Percentiles rank a stretch among this genome's conserved stretches.
Evolutionary conservation across 2,797 vertebrate genomes (phyloP).

Genomic region (Pelochelys cantorii): DNA sequence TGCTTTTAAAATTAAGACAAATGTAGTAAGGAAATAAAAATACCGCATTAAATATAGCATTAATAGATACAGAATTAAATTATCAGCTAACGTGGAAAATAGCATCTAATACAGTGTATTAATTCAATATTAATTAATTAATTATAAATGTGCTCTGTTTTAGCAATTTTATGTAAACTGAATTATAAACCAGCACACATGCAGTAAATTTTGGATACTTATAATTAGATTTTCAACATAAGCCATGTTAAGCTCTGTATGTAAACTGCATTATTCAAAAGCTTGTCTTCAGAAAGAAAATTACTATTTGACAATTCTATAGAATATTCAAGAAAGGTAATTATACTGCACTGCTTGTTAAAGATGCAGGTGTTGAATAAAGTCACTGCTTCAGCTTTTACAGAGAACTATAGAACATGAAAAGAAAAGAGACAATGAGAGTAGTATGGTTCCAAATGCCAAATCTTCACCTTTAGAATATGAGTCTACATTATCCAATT

Average conservation of each 20-base stretch:
- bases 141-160: conserved; percentile 71
- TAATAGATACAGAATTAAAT: conserved; percentile 16
- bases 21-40: conserved; percentile 48
- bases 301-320: conserved; percentile 85
- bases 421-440: conserved; percentile 62
- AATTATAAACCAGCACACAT: conserved; percentile 77
- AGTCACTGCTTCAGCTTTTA: conserved; percentile 77
- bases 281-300: conserved; percentile 82
- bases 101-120: conserved; percentile 21
- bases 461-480: conserved; percentile 53
- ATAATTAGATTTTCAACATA: conserved; percentile 80
- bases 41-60: background rate
- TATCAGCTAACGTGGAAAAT: conserved; percentile 25
- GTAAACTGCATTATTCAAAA: conserved; percentile 81
- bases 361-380: conserved; percentile 80
- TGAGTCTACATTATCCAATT: background rate
- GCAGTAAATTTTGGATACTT: conserved; percentile 79
- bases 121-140: conserved; percentile 54
- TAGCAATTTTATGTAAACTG: conserved; percentile 74
- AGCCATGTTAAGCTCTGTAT: conserved; percentile 81
- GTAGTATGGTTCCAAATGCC: background rate
- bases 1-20: conserved; percentile 41
- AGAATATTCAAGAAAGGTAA: conserved; percentile 85
- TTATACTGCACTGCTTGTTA: conserved; percentile 79
- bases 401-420: conserved; percentile 55